Evolutionary conservation across 2,113 vertebrate genomes (phyloP), one percentile per base, ranked within the genome.

Genomic region (Brachirus orientalis): DNA sequence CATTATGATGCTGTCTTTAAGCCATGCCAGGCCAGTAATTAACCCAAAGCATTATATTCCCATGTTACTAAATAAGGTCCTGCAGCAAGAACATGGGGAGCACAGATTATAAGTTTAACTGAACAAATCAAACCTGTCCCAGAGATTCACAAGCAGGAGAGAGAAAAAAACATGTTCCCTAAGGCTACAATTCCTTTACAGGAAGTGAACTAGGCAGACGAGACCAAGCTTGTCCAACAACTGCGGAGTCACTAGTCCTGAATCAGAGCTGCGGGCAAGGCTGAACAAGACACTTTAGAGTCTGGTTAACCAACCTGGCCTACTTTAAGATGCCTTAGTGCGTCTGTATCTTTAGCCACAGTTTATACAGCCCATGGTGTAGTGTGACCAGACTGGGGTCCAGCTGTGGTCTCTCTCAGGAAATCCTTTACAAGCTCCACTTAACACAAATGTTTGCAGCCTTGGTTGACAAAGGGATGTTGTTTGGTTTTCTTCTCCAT

Each of bases 241-340:
- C 48, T 53, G 55, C 33, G 45, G n/a, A 54, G 51, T 58, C 50
- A 56, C 43, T 33, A 14, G 47, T 35, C 36, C 18, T 69, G 69
- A 59, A 37, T 59, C 70, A 54, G 7, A 52, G 59, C 19, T 37
- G 66, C 19, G 74, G 71, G 47, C 64, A 19, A 41, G 71, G 51
- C 58, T 70, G 19, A 59, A 73, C 77, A 83, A 62, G 63, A 71
- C 36, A 13, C 37, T 69, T 9, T 14, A 3, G 10, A 14, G 11
- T 75, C 70, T 74, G 88, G 79, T 83, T 82, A 83, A 85, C 85
- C 85, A 28, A 18, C 7, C 20, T 5, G 63, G 63, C 22, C 47
- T 16, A 4, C 33, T 79, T 45, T 19, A 52, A 80, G 51, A 66
- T 11, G 8, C 37, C 64, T 4, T 28, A 22, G 56, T 0, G 56